Conservation (phyloP, 2,888 invertebrate genomes). For the Drosophila tripunctata region DNA sequence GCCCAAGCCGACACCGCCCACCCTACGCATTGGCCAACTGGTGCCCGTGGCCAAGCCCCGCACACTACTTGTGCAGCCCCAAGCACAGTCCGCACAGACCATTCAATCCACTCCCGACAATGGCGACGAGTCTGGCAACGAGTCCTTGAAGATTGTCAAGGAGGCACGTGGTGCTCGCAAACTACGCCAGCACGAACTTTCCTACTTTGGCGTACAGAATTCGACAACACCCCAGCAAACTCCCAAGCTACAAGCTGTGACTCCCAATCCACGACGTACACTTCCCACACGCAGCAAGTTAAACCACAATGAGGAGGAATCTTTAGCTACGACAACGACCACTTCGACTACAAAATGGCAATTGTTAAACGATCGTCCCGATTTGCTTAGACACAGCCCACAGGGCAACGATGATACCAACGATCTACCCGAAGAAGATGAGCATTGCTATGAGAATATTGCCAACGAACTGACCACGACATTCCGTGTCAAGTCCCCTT, state of each 20-base stretch:
- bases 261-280: constrained; percentile 61
- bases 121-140: constrained; percentile 60
- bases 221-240: constrained; percentile 39
- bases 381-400: constrained; percentile 82
- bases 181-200: constrained; percentile 86
- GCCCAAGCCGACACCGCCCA: constrained; percentile 61
- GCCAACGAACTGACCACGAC: constrained; percentile 78
- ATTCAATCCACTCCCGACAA: too few species aligned
- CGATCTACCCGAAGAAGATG: constrained; percentile 53
- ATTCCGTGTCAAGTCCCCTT: constrained; percentile 73
- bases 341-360: constrained; percentile 80
- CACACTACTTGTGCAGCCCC: constrained; percentile 65
- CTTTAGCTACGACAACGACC: constrained; percentile 20
- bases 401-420: constrained; percentile 62
- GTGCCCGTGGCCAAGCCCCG: constrained; percentile 82
- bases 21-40: constrained; percentile 63
- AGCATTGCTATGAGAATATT: constrained; percentile 83
- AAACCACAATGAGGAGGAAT: constrained; percentile 36
- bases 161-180: constrained; percentile 85
- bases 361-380: constrained; percentile 82
- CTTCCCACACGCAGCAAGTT: constrained; percentile 66
- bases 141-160: constrained; percentile 81
- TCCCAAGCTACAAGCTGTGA: constrained; percentile 15
- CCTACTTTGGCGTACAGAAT: constrained; percentile 86
- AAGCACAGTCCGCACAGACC: constrained; percentile 4